Evolutionary conservation across 2,888 invertebrate genomes (phyloP).

Genomic region (Netelia virgata): DNA sequence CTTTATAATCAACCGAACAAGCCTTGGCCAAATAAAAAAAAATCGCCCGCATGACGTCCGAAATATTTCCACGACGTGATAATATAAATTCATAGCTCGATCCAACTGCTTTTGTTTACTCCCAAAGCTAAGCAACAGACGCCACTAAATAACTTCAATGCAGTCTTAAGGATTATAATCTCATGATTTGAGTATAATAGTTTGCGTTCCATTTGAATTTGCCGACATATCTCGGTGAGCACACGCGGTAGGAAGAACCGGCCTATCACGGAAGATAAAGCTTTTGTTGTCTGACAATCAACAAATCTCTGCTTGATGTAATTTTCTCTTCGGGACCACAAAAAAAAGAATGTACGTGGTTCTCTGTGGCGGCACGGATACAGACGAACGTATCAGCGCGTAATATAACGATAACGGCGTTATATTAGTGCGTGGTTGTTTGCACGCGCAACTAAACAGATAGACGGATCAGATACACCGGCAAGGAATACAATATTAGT

Average conservation of each 20-base stretch:
- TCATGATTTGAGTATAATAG: conserved; percentile 15
- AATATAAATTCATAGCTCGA: conserved; percentile 54
- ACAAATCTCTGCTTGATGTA: conserved; percentile 68
- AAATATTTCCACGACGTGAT: conserved; percentile 41
- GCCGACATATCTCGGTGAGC: conserved; percentile 51
- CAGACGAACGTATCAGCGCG: conserved; percentile 33
- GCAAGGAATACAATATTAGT: conserved; percentile 17
- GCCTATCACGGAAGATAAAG: conserved; percentile 71
- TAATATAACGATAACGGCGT: conserved; percentile 26
- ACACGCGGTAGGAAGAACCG: conserved; percentile 50
- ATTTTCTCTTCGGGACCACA: conserved; percentile 59
- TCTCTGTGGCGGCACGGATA: conserved; percentile 10
- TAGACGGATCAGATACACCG: conserved; percentile 34
- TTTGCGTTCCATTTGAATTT: conserved; percentile 51
- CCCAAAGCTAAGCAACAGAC: conserved; percentile 37
- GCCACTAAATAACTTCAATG: conserved; percentile 35
- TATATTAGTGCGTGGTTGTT: conserved; percentile 21
- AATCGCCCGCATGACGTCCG: conserved; percentile 1
- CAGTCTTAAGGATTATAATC: conserved; percentile 5
- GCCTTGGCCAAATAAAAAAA: conserved; percentile 34
- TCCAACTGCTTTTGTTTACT: conserved; percentile 34
- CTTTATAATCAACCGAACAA: conserved; percentile 35
- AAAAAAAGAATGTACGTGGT: conserved; percentile 36
- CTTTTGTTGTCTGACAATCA: conserved; percentile 68
- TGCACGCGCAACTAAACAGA: conserved; percentile 5